These are phyloP conservation scores for Phrynosoma platyrhinos DNA, from an alignment of 2,113 vertebrate genomes.

Conservation along the genomic window DNA sequence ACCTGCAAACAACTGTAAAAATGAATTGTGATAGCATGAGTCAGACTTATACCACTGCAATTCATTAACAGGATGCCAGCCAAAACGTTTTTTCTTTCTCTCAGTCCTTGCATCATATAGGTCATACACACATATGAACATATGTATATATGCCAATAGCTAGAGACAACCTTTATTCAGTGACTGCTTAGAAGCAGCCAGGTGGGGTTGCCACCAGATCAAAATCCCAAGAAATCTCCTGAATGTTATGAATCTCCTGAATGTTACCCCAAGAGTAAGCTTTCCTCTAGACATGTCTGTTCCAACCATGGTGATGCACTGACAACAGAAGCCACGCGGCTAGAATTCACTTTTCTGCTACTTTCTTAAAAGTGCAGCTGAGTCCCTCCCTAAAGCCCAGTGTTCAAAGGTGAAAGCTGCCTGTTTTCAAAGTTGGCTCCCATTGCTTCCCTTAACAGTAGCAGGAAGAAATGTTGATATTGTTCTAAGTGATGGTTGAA, in stretches of 20 bases:
- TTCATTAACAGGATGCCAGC: too few relatives aligned
- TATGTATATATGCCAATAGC: neutral
- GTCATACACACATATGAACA: neutral
- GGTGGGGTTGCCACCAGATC: neutral
- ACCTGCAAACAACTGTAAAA: too few relatives aligned
- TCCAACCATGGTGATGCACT: neutral
- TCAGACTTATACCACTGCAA: too few relatives aligned
- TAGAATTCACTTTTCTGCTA: neutral
- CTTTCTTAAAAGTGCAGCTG: neutral
- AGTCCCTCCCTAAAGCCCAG: neutral
- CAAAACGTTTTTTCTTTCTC: conserved; percentile 9
- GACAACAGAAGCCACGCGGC: neutral
- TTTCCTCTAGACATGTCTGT: neutral
- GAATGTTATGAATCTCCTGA: neutral
- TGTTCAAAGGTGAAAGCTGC: neutral
- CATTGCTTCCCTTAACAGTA: neutral
- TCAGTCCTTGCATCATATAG: neutral
- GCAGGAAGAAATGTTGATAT: neutral
- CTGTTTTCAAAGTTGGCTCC: neutral
- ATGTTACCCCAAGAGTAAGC: too few relatives aligned
- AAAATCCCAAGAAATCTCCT: neutral
- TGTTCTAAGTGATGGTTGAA: neutral
- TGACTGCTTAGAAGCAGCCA: neutral
- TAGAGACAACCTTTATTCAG: neutral
- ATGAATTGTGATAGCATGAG: too few relatives aligned